phyloP scores from a whole-genome alignment of 2,113 vertebrate genomes.

The Chaetura pelagica region DNA sequence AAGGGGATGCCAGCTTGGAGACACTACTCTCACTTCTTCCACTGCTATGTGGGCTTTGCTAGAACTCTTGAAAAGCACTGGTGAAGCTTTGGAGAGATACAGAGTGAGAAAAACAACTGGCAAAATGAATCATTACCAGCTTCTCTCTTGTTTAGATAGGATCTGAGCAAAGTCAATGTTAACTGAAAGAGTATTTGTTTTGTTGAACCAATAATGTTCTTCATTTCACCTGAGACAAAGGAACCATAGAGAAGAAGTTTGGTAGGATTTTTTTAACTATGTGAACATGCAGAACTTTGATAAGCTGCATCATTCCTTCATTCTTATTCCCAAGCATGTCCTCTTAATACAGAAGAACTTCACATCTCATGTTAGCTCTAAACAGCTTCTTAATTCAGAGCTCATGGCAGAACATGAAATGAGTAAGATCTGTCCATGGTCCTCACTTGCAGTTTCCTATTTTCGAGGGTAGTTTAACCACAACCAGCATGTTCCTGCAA shows the following conservation, averaged over 20 bases:
- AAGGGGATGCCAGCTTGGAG: not conserved
- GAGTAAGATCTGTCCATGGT: conserved; percentile 68
- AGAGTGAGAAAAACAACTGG: not conserved
- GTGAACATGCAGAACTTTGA: not conserved
- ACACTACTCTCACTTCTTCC: not conserved
- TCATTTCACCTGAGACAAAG: not conserved
- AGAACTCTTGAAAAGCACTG: not conserved
- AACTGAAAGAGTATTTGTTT: not conserved
- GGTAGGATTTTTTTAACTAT: accelerated
- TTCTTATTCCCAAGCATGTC: not conserved
- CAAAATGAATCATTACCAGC: not conserved
- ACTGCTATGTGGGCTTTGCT: not conserved
- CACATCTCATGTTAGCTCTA: not conserved
- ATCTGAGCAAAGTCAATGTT: not conserved
- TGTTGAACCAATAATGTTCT: not conserved
- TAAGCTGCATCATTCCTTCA: not conserved
- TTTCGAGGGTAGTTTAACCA: not conserved
- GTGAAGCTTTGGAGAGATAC: not conserved
- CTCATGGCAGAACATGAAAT: not conserved
- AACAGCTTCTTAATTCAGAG: not conserved
- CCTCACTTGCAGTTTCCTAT: conserved; percentile 12
- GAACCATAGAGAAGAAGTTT: not conserved
- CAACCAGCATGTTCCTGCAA: not conserved
- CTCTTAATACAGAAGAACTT: not conserved
- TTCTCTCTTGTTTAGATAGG: not conserved